These are phyloP conservation scores for Drosophila aldrichi DNA, from an alignment of 2,888 invertebrate genomes.

Conservation along the genomic window DNA sequence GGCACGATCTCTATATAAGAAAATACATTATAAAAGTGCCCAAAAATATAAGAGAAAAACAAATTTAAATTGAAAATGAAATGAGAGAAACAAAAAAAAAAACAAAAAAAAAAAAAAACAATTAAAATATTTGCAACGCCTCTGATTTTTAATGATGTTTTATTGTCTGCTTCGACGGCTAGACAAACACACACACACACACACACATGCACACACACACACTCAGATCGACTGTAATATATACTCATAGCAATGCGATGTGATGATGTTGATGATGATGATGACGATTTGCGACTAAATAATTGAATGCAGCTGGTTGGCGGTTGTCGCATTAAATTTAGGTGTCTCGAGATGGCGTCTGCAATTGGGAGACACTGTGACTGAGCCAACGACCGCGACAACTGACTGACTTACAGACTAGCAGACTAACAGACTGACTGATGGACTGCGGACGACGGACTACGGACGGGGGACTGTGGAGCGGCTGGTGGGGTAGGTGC, in stretches of 20 bases:
- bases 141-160: conserved; percentile 79
- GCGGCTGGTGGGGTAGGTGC: conserved; percentile 18
- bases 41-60: neutral
- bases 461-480: conserved; percentile 17
- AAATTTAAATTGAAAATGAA: conserved; percentile 19
- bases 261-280: conserved; percentile 58
- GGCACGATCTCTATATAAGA: neutral
- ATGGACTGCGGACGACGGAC: conserved; percentile 27
- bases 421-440: conserved; percentile 22
- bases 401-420: conserved; percentile 64
- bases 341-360: conserved; percentile 68
- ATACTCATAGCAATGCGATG: conserved; percentile 55
- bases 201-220: conserved; percentile 9
- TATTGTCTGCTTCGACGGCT: conserved; percentile 75
- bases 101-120: conserved; percentile 45
- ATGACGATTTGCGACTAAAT: conserved; percentile 78
- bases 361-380: conserved; percentile 63
- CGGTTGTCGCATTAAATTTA: conserved; percentile 83
- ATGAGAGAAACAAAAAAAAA: neutral
- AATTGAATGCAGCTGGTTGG: conserved; percentile 83
- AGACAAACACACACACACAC: conserved; percentile 44
- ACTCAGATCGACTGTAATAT: conserved; percentile 44
- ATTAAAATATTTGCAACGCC: conserved; percentile 79
- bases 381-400: conserved; percentile 78
- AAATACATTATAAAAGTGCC: neutral